These are phyloP conservation scores for Chrysomela aeneicollis DNA, from an alignment of 2,888 invertebrate species.

Conservation along the genomic window DNA sequence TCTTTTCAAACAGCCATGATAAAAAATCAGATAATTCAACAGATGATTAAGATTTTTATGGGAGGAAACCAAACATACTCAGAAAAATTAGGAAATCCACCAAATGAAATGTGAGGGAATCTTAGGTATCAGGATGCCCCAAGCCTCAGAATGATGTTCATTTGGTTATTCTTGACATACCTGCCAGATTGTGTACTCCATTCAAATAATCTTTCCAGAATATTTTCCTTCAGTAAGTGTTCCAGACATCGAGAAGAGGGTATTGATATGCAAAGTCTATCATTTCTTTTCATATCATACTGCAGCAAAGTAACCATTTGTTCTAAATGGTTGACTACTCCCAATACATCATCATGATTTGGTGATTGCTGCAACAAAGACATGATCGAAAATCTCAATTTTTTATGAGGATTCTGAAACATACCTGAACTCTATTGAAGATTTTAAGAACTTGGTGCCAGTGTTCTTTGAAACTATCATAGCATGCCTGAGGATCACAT, in stretches of 20 bases:
- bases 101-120: no score
- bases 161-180: constrained; percentile 62
- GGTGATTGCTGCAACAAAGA: constrained; percentile 63
- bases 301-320: constrained; percentile 87
- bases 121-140: no score
- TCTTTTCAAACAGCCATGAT: no score
- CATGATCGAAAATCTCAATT: background rate
- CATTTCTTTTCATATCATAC: constrained; percentile 75
- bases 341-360: constrained; percentile 85
- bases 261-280: constrained; percentile 62
- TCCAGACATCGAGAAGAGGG: constrained; percentile 72
- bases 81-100: no score
- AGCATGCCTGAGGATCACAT: constrained; percentile 86
- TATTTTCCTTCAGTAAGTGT: constrained; percentile 83
- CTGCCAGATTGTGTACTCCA: constrained; percentile 88
- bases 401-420: constrained; percentile 12
- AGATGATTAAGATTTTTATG: no score
- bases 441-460: constrained; percentile 93
- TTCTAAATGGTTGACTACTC: constrained; percentile 90
- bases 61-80: no score
- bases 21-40: no score
- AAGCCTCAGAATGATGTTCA: no score
- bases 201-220: constrained; percentile 83
- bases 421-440: constrained; percentile 76
- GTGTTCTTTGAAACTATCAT: constrained; percentile 91